Base-by-base conservation (phyloP, 2,113 vertebrate genomes). In the Deroptyus accipitrinus region DNA sequence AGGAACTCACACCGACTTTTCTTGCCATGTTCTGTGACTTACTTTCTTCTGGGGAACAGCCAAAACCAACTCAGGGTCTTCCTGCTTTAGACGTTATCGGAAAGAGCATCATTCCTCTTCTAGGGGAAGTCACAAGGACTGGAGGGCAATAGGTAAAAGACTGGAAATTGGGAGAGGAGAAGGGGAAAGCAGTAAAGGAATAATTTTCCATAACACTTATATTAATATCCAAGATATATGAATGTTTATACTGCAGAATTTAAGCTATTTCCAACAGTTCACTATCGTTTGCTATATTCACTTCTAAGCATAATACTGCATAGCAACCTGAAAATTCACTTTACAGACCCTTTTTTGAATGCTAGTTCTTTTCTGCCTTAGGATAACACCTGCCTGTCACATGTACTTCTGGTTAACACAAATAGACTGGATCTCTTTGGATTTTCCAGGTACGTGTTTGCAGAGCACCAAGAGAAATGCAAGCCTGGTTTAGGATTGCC, bases 361-460 rank as follows among this genome's bases (percentile, higher is more conserved):
- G 6, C 7, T 52, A 48, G 20, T 13, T 95, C 51, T 41, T 79
- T 84, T 85, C 63, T 64, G 24, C 59, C 44, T 72, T 78, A 52
- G 49, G 79, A 49, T 42, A 88, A 74, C 17, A 59, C 16, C 39
- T 49, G 48, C 28, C 27, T 30, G 9, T 67, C 72, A 37, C 5
- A 44, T 0, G 5, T n/a, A 70, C 11, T 76, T 79, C n/a, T 41
- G 61, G 33, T 28, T 62, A 62, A 39, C 33, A 77, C 16, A 86
- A 63, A 70, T 7, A 52, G 41, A 62, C 14, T 28, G 51, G 30
- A 82, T 37, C 22, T 48, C 48, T 76, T 42, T 57, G 52, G 48
- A 68, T 17, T 57, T 7, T 2, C 27, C 17, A 59, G 31, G 13
- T 52, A 25, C 0, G 1, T 42, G 11, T 24, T 74, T 78, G n/a